Base-by-base conservation (phyloP, 2,113 vertebrate genomes). In the Caretta caretta region DNA sequence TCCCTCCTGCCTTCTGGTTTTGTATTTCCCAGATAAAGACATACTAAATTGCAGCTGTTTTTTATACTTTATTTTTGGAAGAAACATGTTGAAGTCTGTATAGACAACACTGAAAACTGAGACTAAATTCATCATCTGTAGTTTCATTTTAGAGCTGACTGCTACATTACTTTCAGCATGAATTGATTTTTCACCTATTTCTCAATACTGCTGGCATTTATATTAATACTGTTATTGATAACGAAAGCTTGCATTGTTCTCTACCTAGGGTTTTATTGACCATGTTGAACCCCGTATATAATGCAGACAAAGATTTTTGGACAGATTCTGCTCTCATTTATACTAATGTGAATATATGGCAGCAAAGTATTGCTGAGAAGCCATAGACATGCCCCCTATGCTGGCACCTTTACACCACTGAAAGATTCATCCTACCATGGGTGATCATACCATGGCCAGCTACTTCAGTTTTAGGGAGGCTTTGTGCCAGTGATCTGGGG, bases 101-200 rank as follows among this genome's bases (percentile, higher is more conserved):
- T 2, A 72, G 87, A 78, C 83, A 51, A 29, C 81, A 12, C 8
- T 69, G 69, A 86, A 80, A 54, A 59, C 48, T 76, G 76, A 87
- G 3, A 27, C 4, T 42, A 94, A 95, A 59, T 84, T 86, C 83
- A 17, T 72, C 46, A 50, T 88, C 22, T 88, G 93, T 84, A 84
- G 35, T 85, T 97, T 94, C 13, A 46, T 3, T 38, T 54, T 42
- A 87, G 14, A 95, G 1, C 10, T 84, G 7, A 6, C n/a, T 51
- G 81, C 16, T 93, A 49, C 10, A 5, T 92, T 92, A 48, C 9
- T 89, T 95, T 51, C 65, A 69, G 22, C 2, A 1, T 54, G 83
- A 96, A 93, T 75, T 20, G 84, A 3, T 79, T 92, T 87, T 89
- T 85, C 10, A 90, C 42, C 56, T 83, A 3, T 92, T 97, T 95